Evolutionary conservation across 2,888 invertebrate genomes (phyloP).

Genomic region (Rhagonycha lutea): DNA sequence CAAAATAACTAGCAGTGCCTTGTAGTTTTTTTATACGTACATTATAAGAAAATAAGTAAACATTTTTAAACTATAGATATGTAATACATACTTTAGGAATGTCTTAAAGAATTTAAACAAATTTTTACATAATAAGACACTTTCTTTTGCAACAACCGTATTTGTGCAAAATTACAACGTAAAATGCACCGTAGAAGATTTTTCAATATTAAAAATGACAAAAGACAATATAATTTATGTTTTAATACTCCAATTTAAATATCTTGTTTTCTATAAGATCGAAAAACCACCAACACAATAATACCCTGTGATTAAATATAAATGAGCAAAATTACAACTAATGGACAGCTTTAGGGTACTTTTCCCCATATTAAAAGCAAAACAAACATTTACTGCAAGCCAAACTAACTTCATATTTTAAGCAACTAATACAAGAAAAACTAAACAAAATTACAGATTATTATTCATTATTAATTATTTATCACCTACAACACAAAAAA

Average conservation of each 20-base stretch:
- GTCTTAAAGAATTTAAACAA: background rate
- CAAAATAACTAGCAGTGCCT: slow-evolving; percentile 12
- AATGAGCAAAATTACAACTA: slow-evolving; percentile 17
- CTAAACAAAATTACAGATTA: background rate
- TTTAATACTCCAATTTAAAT: background rate
- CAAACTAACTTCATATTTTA: slow-evolving; percentile 5
- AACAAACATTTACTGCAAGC: background rate
- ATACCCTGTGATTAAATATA: slow-evolving; percentile 15
- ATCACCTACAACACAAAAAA: background rate
- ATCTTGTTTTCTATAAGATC: background rate
- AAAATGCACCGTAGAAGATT: background rate
- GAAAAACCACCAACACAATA: background rate
- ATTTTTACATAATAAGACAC: background rate
- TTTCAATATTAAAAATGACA: background rate
- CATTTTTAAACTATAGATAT: background rate
- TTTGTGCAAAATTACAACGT: background rate
- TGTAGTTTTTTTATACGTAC: background rate
- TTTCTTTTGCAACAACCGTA: background rate
- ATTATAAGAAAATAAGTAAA: slow-evolving; percentile 8
- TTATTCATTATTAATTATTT: background rate
- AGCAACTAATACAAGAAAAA: background rate
- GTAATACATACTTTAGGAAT: slow-evolving; percentile 3
- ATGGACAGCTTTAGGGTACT: slow-evolving; percentile 15
- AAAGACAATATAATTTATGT: background rate
- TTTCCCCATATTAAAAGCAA: slow-evolving; percentile 3